Evolutionary conservation across 2,888 invertebrate species (phyloP).

Genomic region (Ormia ochracea): DNA sequence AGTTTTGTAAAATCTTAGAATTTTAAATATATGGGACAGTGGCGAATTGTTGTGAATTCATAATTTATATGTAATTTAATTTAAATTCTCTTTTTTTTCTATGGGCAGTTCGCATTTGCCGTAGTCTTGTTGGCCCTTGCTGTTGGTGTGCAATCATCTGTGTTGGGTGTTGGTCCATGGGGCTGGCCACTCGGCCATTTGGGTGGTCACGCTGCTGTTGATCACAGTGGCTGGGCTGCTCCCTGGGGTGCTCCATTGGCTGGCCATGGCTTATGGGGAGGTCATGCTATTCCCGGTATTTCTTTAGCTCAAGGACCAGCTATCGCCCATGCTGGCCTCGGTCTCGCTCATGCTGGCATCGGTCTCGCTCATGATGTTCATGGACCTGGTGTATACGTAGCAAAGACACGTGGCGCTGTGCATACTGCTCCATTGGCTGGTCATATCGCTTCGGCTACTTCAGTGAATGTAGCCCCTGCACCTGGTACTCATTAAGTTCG

Average conservation of each 20-base stretch:
- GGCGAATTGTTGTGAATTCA: too few relatives aligned
- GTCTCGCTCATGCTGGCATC: constrained; percentile 26
- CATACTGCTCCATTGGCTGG: constrained; percentile 76
- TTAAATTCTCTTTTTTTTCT: too few relatives aligned
- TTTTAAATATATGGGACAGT: too few relatives aligned
- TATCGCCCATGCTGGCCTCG: constrained; percentile 45
- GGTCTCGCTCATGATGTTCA: constrained; percentile 30
- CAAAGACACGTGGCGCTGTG: constrained; percentile 76
- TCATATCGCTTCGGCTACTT: constrained; percentile 62
- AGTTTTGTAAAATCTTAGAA: too few relatives aligned
- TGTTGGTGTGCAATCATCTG: constrained; percentile 73
- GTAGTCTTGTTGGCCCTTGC: constrained; percentile 73
- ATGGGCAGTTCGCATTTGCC: constrained; percentile 52
- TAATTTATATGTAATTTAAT: not conserved
- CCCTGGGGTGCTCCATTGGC: constrained; percentile 73
- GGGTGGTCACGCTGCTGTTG: constrained; percentile 60
- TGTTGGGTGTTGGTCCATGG: constrained; percentile 64
- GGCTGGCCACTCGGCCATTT: constrained; percentile 59
- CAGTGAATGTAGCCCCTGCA: constrained; percentile 72
- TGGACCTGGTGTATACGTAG: constrained; percentile 69
- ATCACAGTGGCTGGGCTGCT: constrained; percentile 74
- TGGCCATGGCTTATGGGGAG: constrained; percentile 70
- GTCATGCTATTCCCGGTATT: constrained; percentile 71
- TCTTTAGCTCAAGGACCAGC: constrained; percentile 70
- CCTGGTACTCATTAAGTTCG: constrained; percentile 71